Conservation (phyloP, 2,797 vertebrate species). For the Philypnodon macrostomus region DNA sequence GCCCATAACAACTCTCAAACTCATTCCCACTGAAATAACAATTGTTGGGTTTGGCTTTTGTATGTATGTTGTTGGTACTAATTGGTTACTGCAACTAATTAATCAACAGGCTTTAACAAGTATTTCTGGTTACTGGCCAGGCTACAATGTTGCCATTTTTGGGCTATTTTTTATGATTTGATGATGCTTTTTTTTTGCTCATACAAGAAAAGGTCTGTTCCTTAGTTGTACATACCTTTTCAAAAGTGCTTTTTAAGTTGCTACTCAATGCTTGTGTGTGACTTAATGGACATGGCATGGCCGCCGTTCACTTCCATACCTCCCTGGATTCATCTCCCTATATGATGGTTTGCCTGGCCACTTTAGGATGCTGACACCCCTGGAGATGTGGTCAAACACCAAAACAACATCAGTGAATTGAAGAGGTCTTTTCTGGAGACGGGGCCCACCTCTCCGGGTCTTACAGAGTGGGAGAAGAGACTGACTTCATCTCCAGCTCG, state of each 20-base stretch:
- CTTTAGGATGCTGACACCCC: conserved; percentile 85
- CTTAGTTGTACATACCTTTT: conserved; percentile 24
- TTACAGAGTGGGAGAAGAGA: conserved; percentile 93
- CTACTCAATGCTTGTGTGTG: conserved; percentile 3
- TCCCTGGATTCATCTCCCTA: conserved; percentile 39
- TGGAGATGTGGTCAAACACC: conserved; percentile 88
- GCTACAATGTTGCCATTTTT: conserved; percentile 1
- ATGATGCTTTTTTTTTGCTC: conserved; percentile 8
- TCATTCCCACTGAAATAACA: no score
- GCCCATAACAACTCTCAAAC: no score
- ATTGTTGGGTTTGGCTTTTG: no score
- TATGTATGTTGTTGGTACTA: no score
- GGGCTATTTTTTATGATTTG: conserved; percentile 11
- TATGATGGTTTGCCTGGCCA: conserved; percentile 63
- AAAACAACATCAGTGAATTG: conserved; percentile 92
- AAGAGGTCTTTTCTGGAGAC: conserved; percentile 96
- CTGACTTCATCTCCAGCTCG: conserved; percentile 85
- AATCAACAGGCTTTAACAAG: no score
- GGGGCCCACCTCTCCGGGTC: conserved; percentile 70
- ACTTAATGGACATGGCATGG: conserved; percentile 55
- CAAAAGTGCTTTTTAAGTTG: conserved; percentile 26
- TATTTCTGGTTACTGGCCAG: no score
- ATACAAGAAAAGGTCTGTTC: conserved; percentile 14
- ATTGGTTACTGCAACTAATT: no score
- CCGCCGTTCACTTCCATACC: conserved; percentile 17